Conservation (phyloP, 2,113 vertebrate genomes). For the Thalassarche chlororhynchos region DNA sequence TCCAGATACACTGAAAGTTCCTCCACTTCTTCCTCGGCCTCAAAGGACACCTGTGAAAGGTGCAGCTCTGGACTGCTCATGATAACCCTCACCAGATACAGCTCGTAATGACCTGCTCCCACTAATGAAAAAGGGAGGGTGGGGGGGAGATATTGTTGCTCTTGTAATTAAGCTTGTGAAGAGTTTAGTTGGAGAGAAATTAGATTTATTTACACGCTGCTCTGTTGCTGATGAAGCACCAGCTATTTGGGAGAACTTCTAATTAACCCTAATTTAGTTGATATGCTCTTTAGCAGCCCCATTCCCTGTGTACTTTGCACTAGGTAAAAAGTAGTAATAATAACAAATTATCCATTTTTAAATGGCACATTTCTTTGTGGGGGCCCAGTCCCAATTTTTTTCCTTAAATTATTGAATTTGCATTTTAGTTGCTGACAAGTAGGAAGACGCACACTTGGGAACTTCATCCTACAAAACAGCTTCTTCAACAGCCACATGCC, state of each 20-base stretch:
- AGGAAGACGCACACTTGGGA: background rate
- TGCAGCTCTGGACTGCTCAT: slow-evolving; percentile 43
- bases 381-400: background rate
- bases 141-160: slow-evolving; percentile 65
- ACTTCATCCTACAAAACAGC: background rate
- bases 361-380: background rate
- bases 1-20: slow-evolving; percentile 52
- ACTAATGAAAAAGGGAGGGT: slow-evolving; percentile 68
- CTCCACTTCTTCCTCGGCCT: slow-evolving; percentile 20
- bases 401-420: background rate
- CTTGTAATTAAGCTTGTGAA: slow-evolving; percentile 81
- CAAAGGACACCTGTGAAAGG: slow-evolving; percentile 64
- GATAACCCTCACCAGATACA: slow-evolving; percentile 53
- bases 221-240: slow-evolving; percentile 85
- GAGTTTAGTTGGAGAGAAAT: slow-evolving; percentile 85
- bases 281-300: slow-evolving; percentile 58
- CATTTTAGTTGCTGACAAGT: background rate
- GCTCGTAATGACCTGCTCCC: slow-evolving; percentile 68
- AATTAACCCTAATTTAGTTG: slow-evolving; percentile 91
- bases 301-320: slow-evolving; percentile 23
- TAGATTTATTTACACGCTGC: slow-evolving; percentile 90
- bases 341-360: slow-evolving; percentile 9
- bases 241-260: slow-evolving; percentile 83
- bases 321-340: slow-evolving; percentile 49
- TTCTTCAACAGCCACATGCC: background rate